Evolutionary conservation across 2,797 vertebrate genomes (phyloP).

Genomic region (Enteromius unitaeniatus): DNA sequence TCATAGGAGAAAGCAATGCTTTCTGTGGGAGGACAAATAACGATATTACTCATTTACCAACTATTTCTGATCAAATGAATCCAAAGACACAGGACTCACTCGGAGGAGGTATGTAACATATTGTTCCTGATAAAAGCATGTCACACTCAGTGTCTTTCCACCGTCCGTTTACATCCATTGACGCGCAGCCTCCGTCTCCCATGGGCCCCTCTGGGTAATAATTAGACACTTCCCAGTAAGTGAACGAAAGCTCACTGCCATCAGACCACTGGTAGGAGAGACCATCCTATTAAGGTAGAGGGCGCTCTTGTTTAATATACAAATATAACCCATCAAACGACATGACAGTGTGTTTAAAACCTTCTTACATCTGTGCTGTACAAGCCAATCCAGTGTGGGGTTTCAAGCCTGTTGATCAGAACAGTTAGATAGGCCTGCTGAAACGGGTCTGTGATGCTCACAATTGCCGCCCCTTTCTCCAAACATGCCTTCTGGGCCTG

Average conservation of each 20-base stretch:
- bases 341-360: not conserved
- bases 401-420: slow-evolving; percentile 84
- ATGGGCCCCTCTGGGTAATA: slow-evolving; percentile 75
- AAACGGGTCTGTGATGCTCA: slow-evolving; percentile 89
- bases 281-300: slow-evolving; percentile 77
- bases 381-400: slow-evolving; percentile 91
- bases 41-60: not conserved
- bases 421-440: slow-evolving; percentile 94
- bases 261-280: slow-evolving; percentile 90
- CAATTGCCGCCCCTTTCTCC: slow-evolving; percentile 81
- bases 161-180: slow-evolving; percentile 84
- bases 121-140: slow-evolving; percentile 81
- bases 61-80: not conserved
- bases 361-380: slow-evolving; percentile 86
- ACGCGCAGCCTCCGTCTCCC: slow-evolving; percentile 85
- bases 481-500: slow-evolving; percentile 83
- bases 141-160: slow-evolving; percentile 87
- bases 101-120: slow-evolving; percentile 81
- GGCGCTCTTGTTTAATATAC: slow-evolving; percentile 50
- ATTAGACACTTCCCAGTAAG: slow-evolving; percentile 84
- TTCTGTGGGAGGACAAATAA: slow-evolving; percentile 70
- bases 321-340: not conserved
- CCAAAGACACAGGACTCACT: slow-evolving; percentile 78
- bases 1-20: slow-evolving; percentile 75
- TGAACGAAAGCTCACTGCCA: slow-evolving; percentile 85